Base-by-base conservation (phyloP, 2,113 vertebrate species). In the Oryzias woworae region DNA sequence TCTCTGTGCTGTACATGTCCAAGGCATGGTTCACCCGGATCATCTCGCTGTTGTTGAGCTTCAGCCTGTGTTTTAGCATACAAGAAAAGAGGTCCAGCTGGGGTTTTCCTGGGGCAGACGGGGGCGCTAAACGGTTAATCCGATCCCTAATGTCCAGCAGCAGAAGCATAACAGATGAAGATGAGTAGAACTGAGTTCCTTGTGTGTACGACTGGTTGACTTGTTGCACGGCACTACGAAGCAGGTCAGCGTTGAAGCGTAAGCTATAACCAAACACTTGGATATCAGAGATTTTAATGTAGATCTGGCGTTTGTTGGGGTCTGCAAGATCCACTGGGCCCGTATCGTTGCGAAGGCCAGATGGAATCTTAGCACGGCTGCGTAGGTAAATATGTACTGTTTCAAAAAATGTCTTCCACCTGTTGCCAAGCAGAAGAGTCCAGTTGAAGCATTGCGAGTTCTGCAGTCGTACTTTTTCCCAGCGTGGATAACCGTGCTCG, bases 401-500 rank as follows among this genome's bases (percentile, higher is more conserved):
- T 92, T 99, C 98, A 18, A 99, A 99, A 88, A 99, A 99, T 23
- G 96, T 98, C 92, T 99, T 99, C 96, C 96, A 99, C 61, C 96
- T 92, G 86, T 99, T 99, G 55, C 98, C 98, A 78, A 99, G 85
- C 60, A 98, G 77, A 47, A 99, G 93, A 66, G 98, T 99, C 98
- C 98, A 99, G 90, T 99, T 99, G 88, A 97, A 98, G 91, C 98
- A 99, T 83, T 98, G 98, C 42, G 96, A 94, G 88, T 95, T 98
- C 71, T 96, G 96, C 77, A 98, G 94, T 15, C 96, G 94, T 36
- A 92, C 88, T 85, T 98, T 98, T 89, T 99, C 96, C 98, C 98
- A 99, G 20, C 95, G 94, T 0, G 98, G 98, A 84, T 99, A 99
- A 55, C 96, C 95, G 0, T 97, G 95, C 61, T 98, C 96, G 0